These are phyloP conservation scores for Alligator sinensis DNA, from an alignment of 2,113 vertebrate genomes.

Conservation along the genomic window DNA sequence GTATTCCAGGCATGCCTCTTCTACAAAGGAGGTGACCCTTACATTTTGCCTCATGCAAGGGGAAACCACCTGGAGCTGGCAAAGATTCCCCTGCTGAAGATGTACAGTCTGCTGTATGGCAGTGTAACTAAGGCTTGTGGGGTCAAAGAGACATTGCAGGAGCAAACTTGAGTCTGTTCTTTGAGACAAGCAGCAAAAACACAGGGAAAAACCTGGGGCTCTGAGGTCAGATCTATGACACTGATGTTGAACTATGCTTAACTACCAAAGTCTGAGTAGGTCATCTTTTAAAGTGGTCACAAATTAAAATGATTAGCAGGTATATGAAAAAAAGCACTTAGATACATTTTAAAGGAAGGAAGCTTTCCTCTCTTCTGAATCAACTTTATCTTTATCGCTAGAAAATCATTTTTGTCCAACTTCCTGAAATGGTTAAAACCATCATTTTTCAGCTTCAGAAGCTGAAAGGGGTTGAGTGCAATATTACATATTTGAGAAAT, in stretches of 20 bases:
- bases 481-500: conserved; percentile 1
- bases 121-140: too few species aligned
- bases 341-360: background rate
- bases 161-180: too few species aligned
- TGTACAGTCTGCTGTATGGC: too few species aligned
- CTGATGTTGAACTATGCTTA: background rate
- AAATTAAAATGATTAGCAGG: background rate
- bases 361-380: background rate
- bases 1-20: too few species aligned
- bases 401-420: background rate
- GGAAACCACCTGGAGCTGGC: too few species aligned
- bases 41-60: too few species aligned
- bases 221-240: too few species aligned
- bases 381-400: background rate
- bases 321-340: background rate
- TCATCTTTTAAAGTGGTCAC: background rate
- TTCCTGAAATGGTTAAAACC: background rate
- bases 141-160: too few species aligned
- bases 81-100: too few species aligned
- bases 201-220: too few species aligned
- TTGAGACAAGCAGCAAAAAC: too few species aligned
- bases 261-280: background rate
- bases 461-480: background rate
- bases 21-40: too few species aligned
- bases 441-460: background rate